These are phyloP conservation scores for Lithobius niger DNA, from an alignment of 1,140 invertebrate species.

Conservation along the genomic window DNA sequence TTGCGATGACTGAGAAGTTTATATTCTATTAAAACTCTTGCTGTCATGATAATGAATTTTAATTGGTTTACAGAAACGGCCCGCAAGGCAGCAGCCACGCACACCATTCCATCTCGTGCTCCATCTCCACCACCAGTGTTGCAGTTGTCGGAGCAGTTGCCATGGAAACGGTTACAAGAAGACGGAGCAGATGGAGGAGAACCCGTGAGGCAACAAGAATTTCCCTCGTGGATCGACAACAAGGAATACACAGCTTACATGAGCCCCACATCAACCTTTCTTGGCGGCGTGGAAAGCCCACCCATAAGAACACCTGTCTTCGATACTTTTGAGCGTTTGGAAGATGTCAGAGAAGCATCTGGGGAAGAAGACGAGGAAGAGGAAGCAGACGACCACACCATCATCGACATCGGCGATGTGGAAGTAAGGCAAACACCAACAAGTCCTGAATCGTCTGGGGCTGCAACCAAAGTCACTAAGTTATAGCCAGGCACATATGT, in stretches of 20 bases:
- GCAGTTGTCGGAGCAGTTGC: slow-evolving; percentile 70
- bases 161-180: slow-evolving; percentile 66
- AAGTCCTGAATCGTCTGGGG: too few relatives aligned
- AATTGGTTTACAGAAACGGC: too few relatives aligned
- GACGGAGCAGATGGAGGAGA: slow-evolving; percentile 44
- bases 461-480: too few relatives aligned
- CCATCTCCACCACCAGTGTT: slow-evolving; percentile 34
- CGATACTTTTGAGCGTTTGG: not conserved
- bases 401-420: too few relatives aligned
- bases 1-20: too few relatives aligned
- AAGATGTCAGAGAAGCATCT: not conserved
- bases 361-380: too few relatives aligned
- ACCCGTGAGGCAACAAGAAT: slow-evolving; percentile 71
- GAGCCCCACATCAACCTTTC: slow-evolving; percentile 76
- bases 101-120: not conserved
- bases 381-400: too few relatives aligned
- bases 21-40: too few relatives aligned
- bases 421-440: too few relatives aligned
- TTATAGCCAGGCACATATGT: too few relatives aligned
- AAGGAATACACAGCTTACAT: slow-evolving; percentile 84
- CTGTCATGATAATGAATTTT: too few relatives aligned
- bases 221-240: slow-evolving; percentile 80
- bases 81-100: not conserved
- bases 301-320: not conserved
- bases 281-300: slow-evolving; percentile 37